Conservation (phyloP, 2,888 invertebrate genomes). For the Meloe dianella region DNA sequence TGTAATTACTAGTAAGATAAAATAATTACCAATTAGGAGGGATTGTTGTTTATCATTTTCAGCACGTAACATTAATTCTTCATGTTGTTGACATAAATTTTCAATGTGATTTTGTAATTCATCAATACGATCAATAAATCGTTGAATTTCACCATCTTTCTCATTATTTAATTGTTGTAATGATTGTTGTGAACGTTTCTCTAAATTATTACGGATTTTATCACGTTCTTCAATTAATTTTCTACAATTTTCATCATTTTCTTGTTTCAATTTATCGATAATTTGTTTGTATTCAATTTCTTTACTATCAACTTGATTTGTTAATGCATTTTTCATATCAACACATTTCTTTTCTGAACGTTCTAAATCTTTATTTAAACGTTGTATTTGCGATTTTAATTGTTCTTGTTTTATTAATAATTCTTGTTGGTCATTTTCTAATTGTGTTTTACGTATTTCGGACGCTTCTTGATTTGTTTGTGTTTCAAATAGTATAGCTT, state of each 20-base stretch:
- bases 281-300: constrained; percentile 82
- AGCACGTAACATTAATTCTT: constrained; percentile 86
- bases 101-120: constrained; percentile 81
- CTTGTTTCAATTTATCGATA: constrained; percentile 73
- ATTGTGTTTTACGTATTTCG: constrained; percentile 73
- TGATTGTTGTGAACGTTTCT: constrained; percentile 80
- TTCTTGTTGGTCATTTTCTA: constrained; percentile 82
- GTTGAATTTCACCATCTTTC: constrained; percentile 78
- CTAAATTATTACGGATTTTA: constrained; percentile 71
- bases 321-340: constrained; percentile 73
- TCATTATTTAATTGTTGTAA: constrained; percentile 75
- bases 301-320: constrained; percentile 76
- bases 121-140: constrained; percentile 78
- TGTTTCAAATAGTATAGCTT: constrained; percentile 83
- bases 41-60: constrained; percentile 97
- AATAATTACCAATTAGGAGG: constrained; percentile 71
- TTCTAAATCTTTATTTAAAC: constrained; percentile 79
- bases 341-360: constrained; percentile 70
- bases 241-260: constrained; percentile 74
- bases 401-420: constrained; percentile 78
- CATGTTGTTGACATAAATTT: constrained; percentile 87
- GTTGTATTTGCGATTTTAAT: constrained; percentile 74
- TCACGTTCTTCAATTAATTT: constrained; percentile 83
- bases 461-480: constrained; percentile 81
- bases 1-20: not conserved